Conservation (phyloP, 1,140 invertebrate genomes). For the Aphis gossypii region DNA sequence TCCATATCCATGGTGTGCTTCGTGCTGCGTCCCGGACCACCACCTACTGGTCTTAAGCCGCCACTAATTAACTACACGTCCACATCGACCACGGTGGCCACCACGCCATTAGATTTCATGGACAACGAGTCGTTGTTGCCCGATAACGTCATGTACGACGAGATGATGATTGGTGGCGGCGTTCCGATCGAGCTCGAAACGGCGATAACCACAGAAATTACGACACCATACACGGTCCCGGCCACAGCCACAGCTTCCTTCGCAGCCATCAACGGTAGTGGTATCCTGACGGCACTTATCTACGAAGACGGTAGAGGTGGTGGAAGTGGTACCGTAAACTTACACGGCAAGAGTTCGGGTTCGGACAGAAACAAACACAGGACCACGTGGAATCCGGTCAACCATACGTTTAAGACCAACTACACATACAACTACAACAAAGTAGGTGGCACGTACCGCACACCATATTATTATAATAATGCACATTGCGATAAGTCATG, state of each 20-base stretch:
- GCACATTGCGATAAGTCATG: too few species aligned
- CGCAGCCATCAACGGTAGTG: not conserved
- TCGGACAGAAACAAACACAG: constrained; percentile 32
- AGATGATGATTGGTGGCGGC: not conserved
- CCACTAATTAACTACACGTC: constrained; percentile 37
- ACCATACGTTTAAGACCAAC: not conserved
- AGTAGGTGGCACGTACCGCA: not conserved
- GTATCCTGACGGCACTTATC: not conserved
- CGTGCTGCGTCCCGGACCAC: constrained; percentile 81
- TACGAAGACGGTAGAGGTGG: not conserved
- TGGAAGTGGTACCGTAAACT: not conserved
- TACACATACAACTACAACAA: constrained; percentile 28
- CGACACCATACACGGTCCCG: not conserved
- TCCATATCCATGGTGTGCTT: constrained; percentile 86
- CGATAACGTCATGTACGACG: constrained; percentile 32
- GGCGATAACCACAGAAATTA: not conserved
- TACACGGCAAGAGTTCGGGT: constrained; percentile 24
- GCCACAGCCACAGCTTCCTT: too few species aligned
- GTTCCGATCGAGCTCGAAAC: not conserved
- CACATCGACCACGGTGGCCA: constrained; percentile 39
- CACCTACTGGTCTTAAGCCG: constrained; percentile 59
- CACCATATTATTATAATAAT: not conserved
- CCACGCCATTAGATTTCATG: constrained; percentile 41
- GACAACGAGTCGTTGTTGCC: constrained; percentile 25
- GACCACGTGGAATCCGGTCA: not conserved